Conservation (phyloP, 2,113 vertebrate species). For the Bufo bufo region DNA sequence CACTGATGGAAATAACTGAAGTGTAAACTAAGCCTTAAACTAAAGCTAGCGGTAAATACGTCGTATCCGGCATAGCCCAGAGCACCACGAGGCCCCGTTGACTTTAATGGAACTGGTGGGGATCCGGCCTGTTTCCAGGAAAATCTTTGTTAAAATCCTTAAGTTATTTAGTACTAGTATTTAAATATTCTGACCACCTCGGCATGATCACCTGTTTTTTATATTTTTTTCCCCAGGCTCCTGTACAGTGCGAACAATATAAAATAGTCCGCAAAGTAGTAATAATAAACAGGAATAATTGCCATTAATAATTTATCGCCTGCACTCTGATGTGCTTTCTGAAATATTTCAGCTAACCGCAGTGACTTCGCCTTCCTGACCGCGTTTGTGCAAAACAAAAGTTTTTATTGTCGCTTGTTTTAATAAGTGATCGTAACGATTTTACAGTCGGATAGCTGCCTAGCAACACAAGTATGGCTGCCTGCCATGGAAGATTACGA, state of each 20-base stretch:
- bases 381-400: not conserved
- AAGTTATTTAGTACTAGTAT: too few relatives aligned
- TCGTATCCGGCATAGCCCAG: too few relatives aligned
- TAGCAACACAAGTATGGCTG: slow-evolving; percentile 3
- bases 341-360: not conserved
- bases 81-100: too few relatives aligned
- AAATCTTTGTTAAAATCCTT: too few relatives aligned
- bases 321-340: not conserved
- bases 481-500: slow-evolving; percentile 12
- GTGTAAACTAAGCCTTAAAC: too few relatives aligned
- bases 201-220: too few relatives aligned
- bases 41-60: too few relatives aligned
- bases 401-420: slow-evolving; percentile 24
- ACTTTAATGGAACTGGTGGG: too few relatives aligned
- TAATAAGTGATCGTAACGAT: not conserved
- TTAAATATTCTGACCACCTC: too few relatives aligned
- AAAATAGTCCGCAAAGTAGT: not conserved
- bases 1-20: too few relatives aligned
- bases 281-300: not conserved
- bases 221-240: not conserved
- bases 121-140: too few relatives aligned
- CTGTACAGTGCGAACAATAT: not conserved
- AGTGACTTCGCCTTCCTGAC: not conserved
- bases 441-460: slow-evolving; percentile 25
- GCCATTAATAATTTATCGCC: not conserved